phyloP scores from a whole-genome alignment of 2,888 invertebrate species.

The Lasioglossum vierecki region DNA sequence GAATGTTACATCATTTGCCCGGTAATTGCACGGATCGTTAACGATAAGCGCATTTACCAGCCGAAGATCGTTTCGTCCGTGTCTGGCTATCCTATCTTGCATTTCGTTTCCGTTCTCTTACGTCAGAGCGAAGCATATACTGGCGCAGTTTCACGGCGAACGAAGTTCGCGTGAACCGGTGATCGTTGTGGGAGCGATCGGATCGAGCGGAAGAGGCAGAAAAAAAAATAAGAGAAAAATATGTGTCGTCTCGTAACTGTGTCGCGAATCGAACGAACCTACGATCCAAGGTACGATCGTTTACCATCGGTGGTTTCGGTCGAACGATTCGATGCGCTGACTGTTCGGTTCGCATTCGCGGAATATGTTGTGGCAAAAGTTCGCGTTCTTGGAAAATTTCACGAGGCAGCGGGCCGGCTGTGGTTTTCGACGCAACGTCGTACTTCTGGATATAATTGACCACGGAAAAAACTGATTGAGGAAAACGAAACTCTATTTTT shows the following conservation, averaged over 20 bases:
- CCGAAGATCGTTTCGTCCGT: conserved; percentile 50
- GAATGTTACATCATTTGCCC: conserved; percentile 58
- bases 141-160: conserved; percentile 29
- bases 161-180: conserved; percentile 49
- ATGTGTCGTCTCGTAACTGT: conserved; percentile 19
- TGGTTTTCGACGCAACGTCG: conserved; percentile 15
- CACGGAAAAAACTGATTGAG: background rate
- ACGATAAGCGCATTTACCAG: conserved; percentile 59
- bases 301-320: conserved; percentile 11
- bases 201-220: background rate
- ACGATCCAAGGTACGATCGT: background rate
- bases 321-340: conserved; percentile 18
- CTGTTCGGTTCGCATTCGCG: conserved; percentile 14
- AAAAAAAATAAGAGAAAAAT: background rate
- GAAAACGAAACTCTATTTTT: background rate
- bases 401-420: background rate
- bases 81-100: conserved; percentile 60
- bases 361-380: conserved; percentile 18
- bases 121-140: conserved; percentile 51
- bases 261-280: conserved; percentile 21
- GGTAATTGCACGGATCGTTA: conserved; percentile 52
- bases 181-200: conserved; percentile 45
- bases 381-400: background rate
- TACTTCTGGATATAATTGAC: background rate
- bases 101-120: conserved; percentile 69